Evolutionary conservation across 2,113 vertebrate genomes (phyloP).

Genomic region (Laticauda colubrina): DNA sequence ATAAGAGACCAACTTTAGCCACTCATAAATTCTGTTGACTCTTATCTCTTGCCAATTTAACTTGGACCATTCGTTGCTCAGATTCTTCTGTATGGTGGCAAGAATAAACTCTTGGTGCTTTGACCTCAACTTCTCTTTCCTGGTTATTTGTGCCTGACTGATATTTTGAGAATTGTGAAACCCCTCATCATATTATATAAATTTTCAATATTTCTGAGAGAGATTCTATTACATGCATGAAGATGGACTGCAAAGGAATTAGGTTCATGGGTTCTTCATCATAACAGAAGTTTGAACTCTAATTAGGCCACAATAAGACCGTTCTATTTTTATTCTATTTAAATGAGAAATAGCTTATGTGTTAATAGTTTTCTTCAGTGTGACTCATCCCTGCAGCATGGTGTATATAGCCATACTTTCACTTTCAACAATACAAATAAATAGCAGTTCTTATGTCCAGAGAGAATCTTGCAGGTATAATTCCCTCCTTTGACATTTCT

Average conservation of each 20-base stretch:
- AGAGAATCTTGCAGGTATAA: background rate
- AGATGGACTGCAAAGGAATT: background rate
- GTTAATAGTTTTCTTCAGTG: background rate
- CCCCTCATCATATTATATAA: background rate
- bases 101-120: background rate
- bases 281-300: background rate
- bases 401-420: background rate
- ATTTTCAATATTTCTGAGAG: background rate
- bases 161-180: background rate
- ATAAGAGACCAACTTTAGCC: background rate
- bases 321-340: background rate
- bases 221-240: background rate
- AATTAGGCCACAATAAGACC: background rate
- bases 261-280: background rate
- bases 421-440: background rate
- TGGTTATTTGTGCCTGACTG: background rate
- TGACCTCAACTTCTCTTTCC: background rate
- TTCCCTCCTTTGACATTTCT: background rate
- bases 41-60: background rate
- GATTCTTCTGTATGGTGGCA: background rate
- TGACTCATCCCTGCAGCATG: background rate
- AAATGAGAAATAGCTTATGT: background rate
- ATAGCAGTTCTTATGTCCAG: background rate
- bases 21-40: background rate
- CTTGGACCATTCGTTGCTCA: background rate